phyloP scores from a whole-genome alignment of 2,888 invertebrate species.

The Apotomis turbidana region DNA sequence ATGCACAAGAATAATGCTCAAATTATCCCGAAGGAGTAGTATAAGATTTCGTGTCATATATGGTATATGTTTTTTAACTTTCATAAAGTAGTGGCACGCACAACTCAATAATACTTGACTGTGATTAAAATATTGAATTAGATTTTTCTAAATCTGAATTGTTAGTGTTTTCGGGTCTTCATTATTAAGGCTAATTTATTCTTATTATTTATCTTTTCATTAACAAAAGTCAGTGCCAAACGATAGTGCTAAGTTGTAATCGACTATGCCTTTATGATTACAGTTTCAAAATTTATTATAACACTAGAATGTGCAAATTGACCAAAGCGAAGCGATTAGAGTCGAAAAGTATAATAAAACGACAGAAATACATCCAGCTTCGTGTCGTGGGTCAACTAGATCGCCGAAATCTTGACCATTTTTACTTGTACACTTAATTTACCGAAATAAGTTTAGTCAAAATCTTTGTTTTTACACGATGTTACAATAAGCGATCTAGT shows the following conservation, averaged over 20 bases:
- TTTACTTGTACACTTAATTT: constrained; percentile 76
- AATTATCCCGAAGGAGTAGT: constrained; percentile 79
- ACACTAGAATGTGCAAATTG: constrained; percentile 62
- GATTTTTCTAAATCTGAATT: constrained; percentile 67
- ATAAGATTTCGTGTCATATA: constrained; percentile 83
- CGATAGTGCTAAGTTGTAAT: constrained; percentile 81
- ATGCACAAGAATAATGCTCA: constrained; percentile 82
- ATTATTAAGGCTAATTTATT: constrained; percentile 68
- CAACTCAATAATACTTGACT: constrained; percentile 77
- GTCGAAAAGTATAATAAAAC: constrained; percentile 43
- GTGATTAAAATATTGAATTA: constrained; percentile 76
- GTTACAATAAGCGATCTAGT: constrained; percentile 70
- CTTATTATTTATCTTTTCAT: constrained; percentile 66
- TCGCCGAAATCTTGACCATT: constrained; percentile 84
- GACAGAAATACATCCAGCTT: constrained; percentile 58
- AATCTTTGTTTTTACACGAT: constrained; percentile 80
- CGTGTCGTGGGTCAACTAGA: constrained; percentile 73
- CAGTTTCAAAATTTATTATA: constrained; percentile 70
- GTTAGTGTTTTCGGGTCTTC: constrained; percentile 64
- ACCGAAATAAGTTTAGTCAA: constrained; percentile 83
- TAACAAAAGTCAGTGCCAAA: constrained; percentile 79
- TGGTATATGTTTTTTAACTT: constrained; percentile 73
- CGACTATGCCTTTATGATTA: constrained; percentile 74
- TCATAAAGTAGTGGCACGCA: constrained; percentile 75
- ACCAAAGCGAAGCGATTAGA: constrained; percentile 71